Conservation (phyloP, 2,888 invertebrate genomes). For the Neoitamus cyanurus region DNA sequence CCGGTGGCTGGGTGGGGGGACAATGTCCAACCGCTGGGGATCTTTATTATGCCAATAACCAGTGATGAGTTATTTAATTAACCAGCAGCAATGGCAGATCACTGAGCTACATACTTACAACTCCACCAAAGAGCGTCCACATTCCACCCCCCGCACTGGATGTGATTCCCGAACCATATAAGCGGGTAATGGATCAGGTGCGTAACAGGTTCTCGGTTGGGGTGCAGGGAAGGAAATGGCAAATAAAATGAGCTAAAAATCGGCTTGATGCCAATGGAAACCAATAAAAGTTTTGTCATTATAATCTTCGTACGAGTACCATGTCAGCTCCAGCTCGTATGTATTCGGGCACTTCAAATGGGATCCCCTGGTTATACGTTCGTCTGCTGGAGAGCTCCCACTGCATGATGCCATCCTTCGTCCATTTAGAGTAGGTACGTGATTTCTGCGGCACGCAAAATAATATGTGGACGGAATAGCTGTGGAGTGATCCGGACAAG, state of each 20-base stretch:
- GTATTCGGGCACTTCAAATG: neutral
- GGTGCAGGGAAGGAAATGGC: neutral
- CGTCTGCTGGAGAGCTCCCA: neutral
- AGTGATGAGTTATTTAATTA: neutral
- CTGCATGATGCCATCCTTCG: neutral
- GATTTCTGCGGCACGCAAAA: constrained; percentile 49
- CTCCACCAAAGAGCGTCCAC: neutral
- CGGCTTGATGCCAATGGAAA: constrained; percentile 24
- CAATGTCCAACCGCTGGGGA: neutral
- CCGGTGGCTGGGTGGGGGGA: too few species aligned
- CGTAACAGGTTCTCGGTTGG: neutral
- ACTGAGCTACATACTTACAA: neutral
- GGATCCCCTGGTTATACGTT: neutral
- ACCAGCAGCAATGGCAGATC: neutral
- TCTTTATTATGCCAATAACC: constrained; percentile 1
- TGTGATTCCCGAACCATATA: neutral
- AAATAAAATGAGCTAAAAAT: constrained; percentile 21
- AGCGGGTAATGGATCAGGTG: neutral
- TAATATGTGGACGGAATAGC: constrained; percentile 33
- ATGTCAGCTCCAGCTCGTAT: neutral
- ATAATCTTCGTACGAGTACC: neutral
- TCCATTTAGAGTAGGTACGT: constrained; percentile 45
- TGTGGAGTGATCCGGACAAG: neutral
- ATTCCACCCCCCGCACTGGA: neutral
- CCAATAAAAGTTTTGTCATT: constrained; percentile 43